These are phyloP conservation scores for Fratercula arctica DNA, from an alignment of 2,797 vertebrate species.

Conservation along the genomic window DNA sequence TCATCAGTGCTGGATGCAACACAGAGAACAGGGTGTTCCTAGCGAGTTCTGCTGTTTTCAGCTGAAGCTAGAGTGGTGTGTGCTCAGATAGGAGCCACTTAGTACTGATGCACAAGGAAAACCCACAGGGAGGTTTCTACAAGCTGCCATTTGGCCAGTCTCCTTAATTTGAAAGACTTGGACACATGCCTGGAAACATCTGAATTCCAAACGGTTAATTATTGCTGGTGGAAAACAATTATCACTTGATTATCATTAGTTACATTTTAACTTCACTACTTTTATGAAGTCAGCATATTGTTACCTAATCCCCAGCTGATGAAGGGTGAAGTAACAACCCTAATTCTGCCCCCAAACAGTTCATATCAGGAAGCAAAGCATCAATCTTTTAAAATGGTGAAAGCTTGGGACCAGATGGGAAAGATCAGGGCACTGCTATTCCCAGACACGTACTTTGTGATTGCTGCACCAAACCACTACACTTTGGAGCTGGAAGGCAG, in stretches of 20 bases:
- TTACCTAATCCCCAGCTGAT: not conserved
- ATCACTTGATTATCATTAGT: conserved; percentile 1
- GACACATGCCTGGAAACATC: not conserved
- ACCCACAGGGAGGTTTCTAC: not conserved
- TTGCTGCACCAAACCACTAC: not conserved
- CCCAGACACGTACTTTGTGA: not conserved
- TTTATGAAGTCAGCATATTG: not conserved
- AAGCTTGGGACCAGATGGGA: not conserved
- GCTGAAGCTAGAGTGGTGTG: not conserved
- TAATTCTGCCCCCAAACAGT: not conserved
- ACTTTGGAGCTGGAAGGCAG: not conserved
- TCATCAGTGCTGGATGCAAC: not conserved
- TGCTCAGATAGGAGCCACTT: not conserved
- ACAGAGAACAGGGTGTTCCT: not conserved
- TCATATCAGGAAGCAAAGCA: not conserved
- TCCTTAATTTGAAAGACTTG: conserved; percentile 13
- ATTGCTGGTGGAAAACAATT: not conserved
- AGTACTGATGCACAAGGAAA: not conserved
- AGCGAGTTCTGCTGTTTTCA: not conserved
- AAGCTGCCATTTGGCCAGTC: conserved; percentile 9
- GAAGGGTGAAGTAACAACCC: not conserved
- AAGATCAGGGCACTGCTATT: not conserved
- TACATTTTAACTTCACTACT: conserved; percentile 21
- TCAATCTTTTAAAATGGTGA: not conserved
- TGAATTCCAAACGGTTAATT: conserved; percentile 19